Evolutionary conservation across 2,797 vertebrate genomes (phyloP).

Genomic region (Chaetophractus vellerosus): DNA sequence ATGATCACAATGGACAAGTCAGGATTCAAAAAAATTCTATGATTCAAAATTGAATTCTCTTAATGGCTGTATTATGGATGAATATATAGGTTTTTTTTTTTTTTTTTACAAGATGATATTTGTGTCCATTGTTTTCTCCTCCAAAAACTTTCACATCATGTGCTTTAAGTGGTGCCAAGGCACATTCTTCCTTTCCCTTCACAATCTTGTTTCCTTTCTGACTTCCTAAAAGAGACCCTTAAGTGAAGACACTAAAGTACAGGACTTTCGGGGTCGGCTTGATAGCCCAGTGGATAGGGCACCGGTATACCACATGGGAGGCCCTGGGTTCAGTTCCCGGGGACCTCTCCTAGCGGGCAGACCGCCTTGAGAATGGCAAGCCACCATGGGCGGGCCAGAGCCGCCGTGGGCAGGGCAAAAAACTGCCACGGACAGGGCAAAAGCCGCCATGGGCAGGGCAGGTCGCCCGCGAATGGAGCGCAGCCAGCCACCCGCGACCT

Average conservation of each 20-base stretch:
- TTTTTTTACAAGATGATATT: not conserved
- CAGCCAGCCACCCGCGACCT: no score
- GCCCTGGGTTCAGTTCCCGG: no score
- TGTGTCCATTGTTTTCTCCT: not conserved
- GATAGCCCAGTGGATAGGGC: no score
- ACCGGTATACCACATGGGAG: no score
- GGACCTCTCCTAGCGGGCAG: no score
- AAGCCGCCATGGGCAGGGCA: no score
- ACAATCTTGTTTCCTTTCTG: not conserved
- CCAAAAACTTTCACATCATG: not conserved
- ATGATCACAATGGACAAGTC: not conserved
- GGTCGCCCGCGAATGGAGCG: no score
- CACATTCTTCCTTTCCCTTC: not conserved
- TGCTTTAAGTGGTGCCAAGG: not conserved
- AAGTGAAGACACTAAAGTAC: not conserved
- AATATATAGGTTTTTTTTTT: not conserved
- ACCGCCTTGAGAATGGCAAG: no score
- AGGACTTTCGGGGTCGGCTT: no score
- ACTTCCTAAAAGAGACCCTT: not conserved
- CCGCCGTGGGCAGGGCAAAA: no score
- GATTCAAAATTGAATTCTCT: not conserved
- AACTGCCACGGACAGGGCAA: no score
- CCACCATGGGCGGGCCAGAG: no score
- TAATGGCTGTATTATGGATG: not conserved
- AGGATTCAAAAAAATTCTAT: constrained; percentile 35